Evolutionary conservation across 2,797 vertebrate species (phyloP), one percentile per base, ranked within the genome.

Genomic region (Labeo calbasu): DNA sequence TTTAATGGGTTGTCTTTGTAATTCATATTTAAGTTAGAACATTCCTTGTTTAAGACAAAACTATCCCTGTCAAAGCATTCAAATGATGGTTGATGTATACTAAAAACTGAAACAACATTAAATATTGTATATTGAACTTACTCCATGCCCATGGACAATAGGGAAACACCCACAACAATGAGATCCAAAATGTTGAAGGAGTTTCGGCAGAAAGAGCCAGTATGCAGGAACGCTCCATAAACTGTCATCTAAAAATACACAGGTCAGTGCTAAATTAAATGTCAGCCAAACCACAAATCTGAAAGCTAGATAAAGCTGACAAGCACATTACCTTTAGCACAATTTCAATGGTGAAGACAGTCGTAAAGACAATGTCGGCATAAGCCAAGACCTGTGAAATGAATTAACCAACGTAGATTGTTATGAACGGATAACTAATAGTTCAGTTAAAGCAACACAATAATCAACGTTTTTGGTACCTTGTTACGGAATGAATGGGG

Each of bases 131-230:
- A 81, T 6, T 43, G 3, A 55, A 93, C 98, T 98, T 92, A 99
- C 98, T 99, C 95, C 9, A 98, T 94, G 84, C 96, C 96, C 96
- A 97, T 97, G 84, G 98, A 99, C 86, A 99, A 96, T 80, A 99
- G 96, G 0, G 98, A 99, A 77, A 99, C 98, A 0, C 92, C 93
- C 0, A 99, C 98, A 87, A 99, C 98, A 81, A 99, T 92, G 88
- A 99, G 95, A 92, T 99, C 98, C 65, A 99, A 94, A 91, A 99
- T 99, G 90, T 99, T 99, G 95, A 99, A 99, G 82, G 95, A 97
- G 92, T 98, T 99, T 81, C 98, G 96, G 89, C 98, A 99, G 95
- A 99, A 99, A 66, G 98, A 99, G 76, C 98, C 98, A 85, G 96
- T 95, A 83, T 99, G 98, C 91, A 99, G 96, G 91, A 99, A 97